Conservation (phyloP, 2,797 vertebrate species). For the Peromyscus attwateri region DNA sequence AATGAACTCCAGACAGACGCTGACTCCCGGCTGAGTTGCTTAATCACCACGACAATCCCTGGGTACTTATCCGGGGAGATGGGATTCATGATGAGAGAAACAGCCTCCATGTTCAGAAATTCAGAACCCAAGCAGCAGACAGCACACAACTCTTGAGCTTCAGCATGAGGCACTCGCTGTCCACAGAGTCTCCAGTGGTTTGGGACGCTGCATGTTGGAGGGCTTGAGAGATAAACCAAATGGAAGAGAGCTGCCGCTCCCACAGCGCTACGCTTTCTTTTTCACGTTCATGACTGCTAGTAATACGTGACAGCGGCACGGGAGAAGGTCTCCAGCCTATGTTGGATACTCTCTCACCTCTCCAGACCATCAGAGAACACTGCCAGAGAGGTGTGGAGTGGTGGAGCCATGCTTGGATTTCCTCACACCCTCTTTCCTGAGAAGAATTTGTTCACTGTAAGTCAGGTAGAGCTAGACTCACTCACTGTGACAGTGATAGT, state of each 20-base stretch:
- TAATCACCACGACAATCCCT: background rate
- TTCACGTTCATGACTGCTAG: background rate
- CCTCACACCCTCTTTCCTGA: background rate
- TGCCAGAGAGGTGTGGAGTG: background rate
- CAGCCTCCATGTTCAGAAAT: background rate
- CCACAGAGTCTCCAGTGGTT: background rate
- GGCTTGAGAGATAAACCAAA: background rate
- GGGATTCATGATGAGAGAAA: background rate
- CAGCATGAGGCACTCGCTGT: rapidly evolving
- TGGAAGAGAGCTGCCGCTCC: background rate
- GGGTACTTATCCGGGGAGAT: background rate
- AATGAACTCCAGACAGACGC: background rate
- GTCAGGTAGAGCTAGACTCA: background rate
- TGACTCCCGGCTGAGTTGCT: background rate
- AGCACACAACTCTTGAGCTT: background rate
- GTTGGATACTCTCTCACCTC: background rate
- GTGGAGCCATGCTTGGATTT: background rate
- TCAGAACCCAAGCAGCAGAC: background rate
- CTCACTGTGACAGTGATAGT: background rate
- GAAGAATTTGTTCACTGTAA: background rate
- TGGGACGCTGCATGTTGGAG: background rate
- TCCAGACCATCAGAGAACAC: constrained; percentile 5
- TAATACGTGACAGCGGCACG: background rate
- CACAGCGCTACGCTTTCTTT: background rate
- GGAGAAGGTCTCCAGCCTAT: background rate